Evolutionary conservation across 2,797 vertebrate species (phyloP).

Genomic region (Syndactyla subalaris): DNA sequence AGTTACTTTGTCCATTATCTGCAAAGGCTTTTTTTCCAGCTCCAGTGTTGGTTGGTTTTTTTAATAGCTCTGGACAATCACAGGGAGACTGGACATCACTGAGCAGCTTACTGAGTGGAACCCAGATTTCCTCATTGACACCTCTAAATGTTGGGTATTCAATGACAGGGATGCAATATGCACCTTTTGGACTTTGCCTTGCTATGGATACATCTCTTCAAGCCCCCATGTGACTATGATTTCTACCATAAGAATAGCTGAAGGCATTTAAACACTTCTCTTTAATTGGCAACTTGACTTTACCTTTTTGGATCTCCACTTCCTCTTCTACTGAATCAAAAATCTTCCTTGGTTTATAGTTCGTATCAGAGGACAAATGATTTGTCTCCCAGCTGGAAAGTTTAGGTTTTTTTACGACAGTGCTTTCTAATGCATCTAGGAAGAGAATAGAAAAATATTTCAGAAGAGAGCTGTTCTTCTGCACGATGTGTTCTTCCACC

Average conservation of each 20-base stretch:
- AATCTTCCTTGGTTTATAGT: background rate
- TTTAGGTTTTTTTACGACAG: conserved; percentile 20
- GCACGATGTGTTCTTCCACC: background rate
- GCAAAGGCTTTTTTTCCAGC: background rate
- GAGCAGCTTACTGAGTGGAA: fast-evolving
- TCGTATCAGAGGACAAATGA: background rate
- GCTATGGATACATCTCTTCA: background rate
- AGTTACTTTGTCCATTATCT: background rate
- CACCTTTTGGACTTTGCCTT: background rate
- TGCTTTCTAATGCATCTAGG: background rate
- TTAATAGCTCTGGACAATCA: background rate
- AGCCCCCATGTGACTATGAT: fast-evolving
- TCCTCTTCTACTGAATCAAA: background rate
- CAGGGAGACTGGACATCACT: background rate
- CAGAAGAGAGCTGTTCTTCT: background rate
- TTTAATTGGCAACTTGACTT: background rate
- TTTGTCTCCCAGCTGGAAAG: conserved; percentile 5
- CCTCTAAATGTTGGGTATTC: background rate
- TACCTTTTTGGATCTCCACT: conserved; percentile 44
- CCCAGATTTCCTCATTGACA: background rate
- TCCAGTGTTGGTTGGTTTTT: too few relatives aligned
- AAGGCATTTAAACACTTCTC: background rate
- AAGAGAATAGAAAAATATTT: background rate
- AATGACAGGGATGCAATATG: fast-evolving
- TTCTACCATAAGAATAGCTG: background rate